A percentile compares a stretch with the other conserved stretches of the same genome.
phyloP scores from a whole-genome alignment of 2,888 invertebrate species.

The Coremacera marginata region DNA sequence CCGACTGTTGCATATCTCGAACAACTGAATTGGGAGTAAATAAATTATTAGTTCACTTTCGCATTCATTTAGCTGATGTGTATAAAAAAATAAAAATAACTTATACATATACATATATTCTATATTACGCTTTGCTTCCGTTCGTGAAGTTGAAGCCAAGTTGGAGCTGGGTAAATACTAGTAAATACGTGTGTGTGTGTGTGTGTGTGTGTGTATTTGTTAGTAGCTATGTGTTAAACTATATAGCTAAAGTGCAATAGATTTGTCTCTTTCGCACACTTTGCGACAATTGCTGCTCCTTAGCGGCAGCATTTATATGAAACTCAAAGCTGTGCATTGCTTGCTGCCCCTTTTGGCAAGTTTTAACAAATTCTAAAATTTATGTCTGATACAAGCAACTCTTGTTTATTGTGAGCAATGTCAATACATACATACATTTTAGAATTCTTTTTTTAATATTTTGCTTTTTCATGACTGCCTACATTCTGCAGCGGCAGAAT shows the following conservation, averaged over 20 bases:
- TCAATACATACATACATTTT: too few species aligned
- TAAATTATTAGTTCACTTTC: neutral
- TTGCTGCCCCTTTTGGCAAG: neutral
- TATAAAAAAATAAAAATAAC: too few species aligned
- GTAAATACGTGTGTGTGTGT: too few species aligned
- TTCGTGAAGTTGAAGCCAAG: neutral
- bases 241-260: neutral
- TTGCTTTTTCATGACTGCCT: too few species aligned
- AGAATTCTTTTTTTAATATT: too few species aligned
- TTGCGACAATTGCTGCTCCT: neutral
- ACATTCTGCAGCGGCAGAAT: too few species aligned
- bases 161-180: neutral
- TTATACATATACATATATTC: neutral
- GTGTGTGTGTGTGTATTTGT: too few species aligned
- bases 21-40: neutral
- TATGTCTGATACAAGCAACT: neutral
- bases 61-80: neutral
- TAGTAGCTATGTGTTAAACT: too few species aligned
- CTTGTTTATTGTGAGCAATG: too few species aligned
- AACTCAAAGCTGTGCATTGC: neutral
- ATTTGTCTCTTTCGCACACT: slow-evolving; percentile 20
- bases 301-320: too few species aligned
- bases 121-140: slow-evolving; percentile 3
- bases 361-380: neutral
- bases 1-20: too few species aligned